Evolutionary conservation across 37 sponge, comb jelly and placozoan species (phyloP), one percentile per base, ranked within the genome.

Genomic region (Ephydatia muelleri): DNA sequence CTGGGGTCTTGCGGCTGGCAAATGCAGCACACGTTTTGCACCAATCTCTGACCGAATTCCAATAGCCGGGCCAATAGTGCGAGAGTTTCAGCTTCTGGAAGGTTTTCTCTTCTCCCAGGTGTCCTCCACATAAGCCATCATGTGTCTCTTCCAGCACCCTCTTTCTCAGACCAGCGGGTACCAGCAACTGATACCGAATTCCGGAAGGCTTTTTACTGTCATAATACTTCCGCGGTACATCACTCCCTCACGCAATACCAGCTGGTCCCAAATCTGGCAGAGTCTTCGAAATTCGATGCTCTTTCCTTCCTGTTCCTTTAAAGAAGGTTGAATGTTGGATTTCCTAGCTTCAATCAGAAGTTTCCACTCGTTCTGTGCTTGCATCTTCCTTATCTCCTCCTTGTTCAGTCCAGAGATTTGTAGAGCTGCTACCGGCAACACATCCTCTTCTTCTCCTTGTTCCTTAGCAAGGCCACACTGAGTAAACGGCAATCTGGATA

Each of bases 201-300:
- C 28, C 5, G 2, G 26, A 21, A 80, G 43, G 43, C 43, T 43
- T 43, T 43, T 80, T 19, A 29, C 2, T 21, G 25, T 29, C 23
- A 32, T 19, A 23, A 67, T 68, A 67, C 81, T 80, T 67, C 31
- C n/a, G n/a, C 68, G 26, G 21, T 68, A 80, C 37, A 80, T 32
- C 70, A 80, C 35, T 31, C 70, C 70, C 19, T 80, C 70, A n/a
- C 68, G 34, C n/a, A 80, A 22, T 22, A 80, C 32, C 3, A 80
- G 38, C 81, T 80, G 81, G 70, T 80, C 81, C 81, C 69, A 80
- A 31, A 68, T 30, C 70, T 68, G 81, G 37, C 28, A 27, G 2
- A 80, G 81, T 65, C 69, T 35, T 12, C 70, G 69, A n/a, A 36
- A 67, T 25, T 31, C 12, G 2, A 21, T 30, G 36, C 38, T 28